These are phyloP conservation scores for Blastobasis adustella DNA, from an alignment of 2,888 invertebrate species.

Conservation along the genomic window DNA sequence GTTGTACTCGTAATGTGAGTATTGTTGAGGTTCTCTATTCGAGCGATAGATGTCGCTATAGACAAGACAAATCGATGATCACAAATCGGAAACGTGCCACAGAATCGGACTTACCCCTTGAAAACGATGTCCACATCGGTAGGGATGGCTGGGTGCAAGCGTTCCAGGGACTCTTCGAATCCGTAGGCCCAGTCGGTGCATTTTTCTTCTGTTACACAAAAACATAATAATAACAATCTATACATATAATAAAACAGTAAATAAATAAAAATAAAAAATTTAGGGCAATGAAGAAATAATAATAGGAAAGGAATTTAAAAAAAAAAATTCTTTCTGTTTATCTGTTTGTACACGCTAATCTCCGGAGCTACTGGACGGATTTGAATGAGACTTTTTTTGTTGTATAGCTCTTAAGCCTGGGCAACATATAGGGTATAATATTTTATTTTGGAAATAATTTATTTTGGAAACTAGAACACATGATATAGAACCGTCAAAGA, in stretches of 20 bases:
- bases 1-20: too few relatives aligned
- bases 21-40: background rate
- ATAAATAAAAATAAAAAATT: background rate
- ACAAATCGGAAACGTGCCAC: too few relatives aligned
- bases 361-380: background rate
- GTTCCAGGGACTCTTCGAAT: slow-evolving; percentile 1
- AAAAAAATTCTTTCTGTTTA: too few relatives aligned
- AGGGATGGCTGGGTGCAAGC: slow-evolving; percentile 4
- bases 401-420: too few relatives aligned
- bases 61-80: background rate
- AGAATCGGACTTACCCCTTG: slow-evolving; percentile 5
- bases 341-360: background rate
- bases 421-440: too few relatives aligned
- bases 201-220: background rate
- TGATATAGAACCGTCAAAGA: too few relatives aligned
- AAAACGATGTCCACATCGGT: slow-evolving; percentile 9
- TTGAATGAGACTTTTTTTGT: too few relatives aligned
- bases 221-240: background rate
- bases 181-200: background rate
- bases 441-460: too few relatives aligned
- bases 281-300: background rate
- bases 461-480: too few relatives aligned
- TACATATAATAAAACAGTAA: background rate
- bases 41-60: background rate
- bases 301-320: background rate